Conservation (phyloP, 2,797 vertebrate species). For the Chelon labrosus region DNA sequence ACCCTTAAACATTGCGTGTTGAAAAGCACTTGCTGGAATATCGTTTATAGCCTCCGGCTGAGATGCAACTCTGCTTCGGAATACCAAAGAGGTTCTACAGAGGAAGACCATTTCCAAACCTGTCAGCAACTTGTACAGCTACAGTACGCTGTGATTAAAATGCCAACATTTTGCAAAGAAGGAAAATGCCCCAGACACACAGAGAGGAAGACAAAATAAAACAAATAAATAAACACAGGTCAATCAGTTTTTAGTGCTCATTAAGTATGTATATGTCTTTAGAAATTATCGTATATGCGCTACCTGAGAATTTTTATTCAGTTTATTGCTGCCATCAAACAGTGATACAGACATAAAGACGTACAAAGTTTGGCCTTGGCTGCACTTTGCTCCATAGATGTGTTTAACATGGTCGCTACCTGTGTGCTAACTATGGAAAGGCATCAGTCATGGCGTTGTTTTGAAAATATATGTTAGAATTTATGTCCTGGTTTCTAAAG, state of each 20-base stretch:
- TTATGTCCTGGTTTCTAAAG: conserved; percentile 40
- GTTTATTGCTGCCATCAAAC: conserved; percentile 60
- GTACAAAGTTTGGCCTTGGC: conserved; percentile 62
- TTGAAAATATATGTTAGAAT: conserved; percentile 22
- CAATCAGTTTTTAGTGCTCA: conserved; percentile 60
- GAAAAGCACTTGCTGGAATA: conserved; percentile 55
- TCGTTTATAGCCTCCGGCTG: conserved; percentile 58
- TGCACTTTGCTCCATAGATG: conserved; percentile 64
- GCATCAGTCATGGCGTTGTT: conserved; percentile 18
- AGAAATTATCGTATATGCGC: background rate
- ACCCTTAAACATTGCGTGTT: conserved; percentile 61
- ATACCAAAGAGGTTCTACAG: conserved; percentile 32
- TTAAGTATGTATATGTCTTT: conserved; percentile 48
- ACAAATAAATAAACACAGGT: conserved; percentile 56
- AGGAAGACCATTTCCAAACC: conserved; percentile 51
- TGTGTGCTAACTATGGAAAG: conserved; percentile 53
- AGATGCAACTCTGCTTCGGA: conserved; percentile 46
- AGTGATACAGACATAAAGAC: conserved; percentile 67
- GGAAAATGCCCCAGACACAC: conserved; percentile 27
- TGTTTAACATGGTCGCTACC: conserved; percentile 64
- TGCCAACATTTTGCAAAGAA: conserved; percentile 31
- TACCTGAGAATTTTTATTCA: background rate
- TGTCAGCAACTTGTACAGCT: conserved; percentile 35
- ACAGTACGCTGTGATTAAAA: conserved; percentile 34
- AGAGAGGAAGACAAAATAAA: conserved; percentile 39